Evolutionary conservation across 2,797 vertebrate species (phyloP).

Genomic region (Rhyacichthys aspro): DNA sequence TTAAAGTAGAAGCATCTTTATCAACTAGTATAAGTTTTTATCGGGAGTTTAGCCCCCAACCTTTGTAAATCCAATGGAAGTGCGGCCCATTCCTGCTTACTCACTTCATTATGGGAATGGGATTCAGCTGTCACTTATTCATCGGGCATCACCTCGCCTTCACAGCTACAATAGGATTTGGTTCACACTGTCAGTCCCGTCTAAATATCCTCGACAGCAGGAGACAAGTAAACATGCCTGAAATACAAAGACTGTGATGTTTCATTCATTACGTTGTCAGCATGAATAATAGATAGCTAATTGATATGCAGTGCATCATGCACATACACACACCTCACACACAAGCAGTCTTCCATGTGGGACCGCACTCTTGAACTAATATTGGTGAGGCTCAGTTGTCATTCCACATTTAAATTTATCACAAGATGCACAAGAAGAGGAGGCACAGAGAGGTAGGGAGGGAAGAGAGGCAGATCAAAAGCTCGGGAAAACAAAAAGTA

Average conservation of each 20-base stretch:
- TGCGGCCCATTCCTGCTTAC: neutral
- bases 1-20: conserved; percentile 21
- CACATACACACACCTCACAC: conserved; percentile 22
- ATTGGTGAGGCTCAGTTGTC: conserved; percentile 58
- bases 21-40: neutral
- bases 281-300: conserved; percentile 75
- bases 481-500: conserved; percentile 10
- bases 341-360: conserved; percentile 23
- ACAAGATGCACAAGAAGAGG: conserved; percentile 39
- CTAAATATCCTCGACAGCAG: conserved; percentile 41
- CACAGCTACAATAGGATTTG: conserved; percentile 48
- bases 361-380: conserved; percentile 60
- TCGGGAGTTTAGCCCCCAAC: conserved; percentile 17
- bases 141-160: conserved; percentile 44
- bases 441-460: neutral
- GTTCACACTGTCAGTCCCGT: conserved; percentile 51
- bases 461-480: conserved; percentile 26
- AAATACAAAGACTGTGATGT: conserved; percentile 76
- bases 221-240: conserved; percentile 63
- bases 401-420: conserved; percentile 61
- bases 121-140: conserved; percentile 60
- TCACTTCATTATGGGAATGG: conserved; percentile 29
- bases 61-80: conserved; percentile 15
- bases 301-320: conserved; percentile 70
- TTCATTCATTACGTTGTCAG: conserved; percentile 72